Evolutionary conservation across 2,797 vertebrate species (phyloP), one percentile per base, ranked within the genome.

Genomic region (Ceryle rudis): DNA sequence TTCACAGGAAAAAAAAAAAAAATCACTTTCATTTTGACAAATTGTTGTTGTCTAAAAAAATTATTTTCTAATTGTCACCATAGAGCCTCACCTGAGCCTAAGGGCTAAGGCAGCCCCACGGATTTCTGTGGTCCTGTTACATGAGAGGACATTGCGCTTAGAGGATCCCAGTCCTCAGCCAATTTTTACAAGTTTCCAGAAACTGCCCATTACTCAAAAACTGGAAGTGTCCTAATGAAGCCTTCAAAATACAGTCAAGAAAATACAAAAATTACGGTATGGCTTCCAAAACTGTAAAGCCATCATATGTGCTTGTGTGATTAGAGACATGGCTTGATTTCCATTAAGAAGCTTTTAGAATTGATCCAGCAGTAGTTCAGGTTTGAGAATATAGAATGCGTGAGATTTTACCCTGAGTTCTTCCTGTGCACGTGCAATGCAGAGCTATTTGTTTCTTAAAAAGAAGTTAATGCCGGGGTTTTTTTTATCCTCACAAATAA

Each of bases 391-490:
- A 23, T 7, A 58, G 26, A 79, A 75, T 62, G 42, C 6, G 3
- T 39, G 46, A 57, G n/a, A 42, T 81, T 93, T 91, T 75, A 55
- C 57, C 6, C 3, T 1, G 2, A 22, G 6, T 85, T 83, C 26
- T 81, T 92, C 33, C 49, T 70, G 7, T 78, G 41, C 0, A 2
- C 8, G 4, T 57, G n/a, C 46, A 33, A 4, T 55, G 14, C 31
- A 77, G 60, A 31, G 4, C 73, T 73, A 64, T 87, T 95, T 84
- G 4, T 71, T 83, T 67, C 51, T 84, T 84, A 33, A 90, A 81
- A 81, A 67, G 37, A 82, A 61, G 10, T 20, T 70, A 66, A 60
- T 28, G 22, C 12, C 66, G 14, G 1, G 18, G 1, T 11, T n/a
- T 57, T 57, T 37, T 51, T 37, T 60, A 22, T 93, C 72, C 65